phyloP scores from a whole-genome alignment of 2,888 invertebrate genomes.

The Pemphredon lugubris region DNA sequence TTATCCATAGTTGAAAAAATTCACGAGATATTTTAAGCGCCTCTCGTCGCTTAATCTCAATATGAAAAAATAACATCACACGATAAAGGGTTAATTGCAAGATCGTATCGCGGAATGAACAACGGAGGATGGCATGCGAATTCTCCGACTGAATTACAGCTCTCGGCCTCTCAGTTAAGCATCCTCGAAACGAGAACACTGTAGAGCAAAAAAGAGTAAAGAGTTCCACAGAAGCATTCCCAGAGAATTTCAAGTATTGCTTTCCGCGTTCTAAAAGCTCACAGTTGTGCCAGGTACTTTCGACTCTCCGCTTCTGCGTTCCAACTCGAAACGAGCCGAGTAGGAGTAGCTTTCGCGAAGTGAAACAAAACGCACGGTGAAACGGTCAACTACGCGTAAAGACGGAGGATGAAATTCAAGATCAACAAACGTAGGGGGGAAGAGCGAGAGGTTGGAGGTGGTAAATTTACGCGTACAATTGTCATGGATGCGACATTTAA shows the following conservation, averaged over 20 bases:
- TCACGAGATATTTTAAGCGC: too few relatives aligned
- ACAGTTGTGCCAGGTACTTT: conserved; percentile 17
- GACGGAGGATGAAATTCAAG: too few relatives aligned
- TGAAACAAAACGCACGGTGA: conserved; percentile 11
- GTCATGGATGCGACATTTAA: too few relatives aligned
- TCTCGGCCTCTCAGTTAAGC: conserved; percentile 21
- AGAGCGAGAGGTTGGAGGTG: too few relatives aligned
- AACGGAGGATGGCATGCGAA: conserved; percentile 7
- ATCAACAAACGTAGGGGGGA: too few relatives aligned
- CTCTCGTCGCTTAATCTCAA: too few relatives aligned
- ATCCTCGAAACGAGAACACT: conserved; percentile 36
- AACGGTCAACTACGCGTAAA: too few relatives aligned
- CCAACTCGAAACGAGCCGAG: conserved; percentile 4
- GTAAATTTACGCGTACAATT: too few relatives aligned
- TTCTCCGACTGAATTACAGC: conserved; percentile 45
- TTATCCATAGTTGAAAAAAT: too few relatives aligned
- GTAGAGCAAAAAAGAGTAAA: conserved; percentile 23
- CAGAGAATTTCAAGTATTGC: conserved; percentile 49
- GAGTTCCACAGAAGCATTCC: conserved; percentile 10
- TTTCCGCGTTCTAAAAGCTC: conserved; percentile 57
- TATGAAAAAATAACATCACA: too few relatives aligned
- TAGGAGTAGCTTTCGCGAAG: not conserved
- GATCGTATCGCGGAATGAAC: too few relatives aligned
- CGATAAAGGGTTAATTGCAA: too few relatives aligned
- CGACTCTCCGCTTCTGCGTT: conserved; percentile 8